A percentile compares a stretch with the other conserved stretches of the same genome.
Conservation (phyloP, 2,888 invertebrate species). For the Biston betularia region DNA sequence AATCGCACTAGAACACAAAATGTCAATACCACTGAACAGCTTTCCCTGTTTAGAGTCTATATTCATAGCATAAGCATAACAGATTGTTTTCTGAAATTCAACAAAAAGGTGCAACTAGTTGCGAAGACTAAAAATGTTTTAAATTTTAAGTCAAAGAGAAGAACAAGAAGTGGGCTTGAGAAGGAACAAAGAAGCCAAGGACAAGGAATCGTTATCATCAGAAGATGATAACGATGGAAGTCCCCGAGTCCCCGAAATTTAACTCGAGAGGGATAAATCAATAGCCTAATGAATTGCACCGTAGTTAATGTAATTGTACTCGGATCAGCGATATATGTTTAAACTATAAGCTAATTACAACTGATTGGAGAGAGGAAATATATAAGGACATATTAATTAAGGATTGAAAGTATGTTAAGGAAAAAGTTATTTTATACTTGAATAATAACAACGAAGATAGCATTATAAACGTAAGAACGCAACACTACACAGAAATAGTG, state of each 20-base stretch:
- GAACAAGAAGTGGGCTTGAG: no score
- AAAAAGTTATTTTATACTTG: background rate
- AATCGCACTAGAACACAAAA: background rate
- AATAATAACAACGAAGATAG: background rate
- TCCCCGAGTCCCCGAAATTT: slow-evolving; percentile 27
- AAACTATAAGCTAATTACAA: slow-evolving; percentile 39
- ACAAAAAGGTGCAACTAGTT: no score
- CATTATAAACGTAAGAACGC: background rate
- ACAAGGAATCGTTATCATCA: no score
- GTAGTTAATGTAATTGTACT: slow-evolving; percentile 43
- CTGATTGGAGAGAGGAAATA: slow-evolving; percentile 35
- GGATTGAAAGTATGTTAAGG: background rate
- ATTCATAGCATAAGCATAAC: no score
- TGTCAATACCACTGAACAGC: background rate
- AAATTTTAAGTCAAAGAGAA: no score
- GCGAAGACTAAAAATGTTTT: no score
- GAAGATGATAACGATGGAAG: no score
- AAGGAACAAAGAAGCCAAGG: no score
- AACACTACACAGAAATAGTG: background rate
- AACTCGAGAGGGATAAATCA: slow-evolving; percentile 47
- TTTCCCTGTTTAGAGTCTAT: no score
- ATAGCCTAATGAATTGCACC: slow-evolving; percentile 48
- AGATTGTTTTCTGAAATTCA: no score
- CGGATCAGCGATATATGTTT: slow-evolving; percentile 44
- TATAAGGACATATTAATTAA: slow-evolving; percentile 17